Conservation (phyloP, 2,113 vertebrate species). For the Eupsittula cactorum region DNA sequence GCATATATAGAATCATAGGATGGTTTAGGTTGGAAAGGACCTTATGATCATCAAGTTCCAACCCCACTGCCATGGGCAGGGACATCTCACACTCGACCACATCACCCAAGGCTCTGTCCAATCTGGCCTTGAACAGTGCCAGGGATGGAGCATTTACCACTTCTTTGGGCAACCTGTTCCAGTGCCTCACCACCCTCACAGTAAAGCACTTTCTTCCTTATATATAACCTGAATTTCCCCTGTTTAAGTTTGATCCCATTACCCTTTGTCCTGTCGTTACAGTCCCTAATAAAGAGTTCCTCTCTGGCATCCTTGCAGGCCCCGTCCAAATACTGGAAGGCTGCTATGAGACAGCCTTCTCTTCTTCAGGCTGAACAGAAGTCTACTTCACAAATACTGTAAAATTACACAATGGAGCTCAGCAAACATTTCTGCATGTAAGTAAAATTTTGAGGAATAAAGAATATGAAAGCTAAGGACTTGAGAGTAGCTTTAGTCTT, state of each 20-base stretch:
- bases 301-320: background rate
- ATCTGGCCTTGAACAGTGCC: background rate
- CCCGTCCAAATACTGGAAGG: background rate
- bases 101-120: background rate
- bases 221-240: background rate
- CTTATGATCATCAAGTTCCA: background rate
- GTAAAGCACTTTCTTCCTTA: background rate
- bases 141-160: background rate
- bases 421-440: background rate
- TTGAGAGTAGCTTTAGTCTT: background rate
- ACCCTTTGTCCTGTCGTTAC: background rate
- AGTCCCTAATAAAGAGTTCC: background rate
- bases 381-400: background rate
- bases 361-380: background rate
- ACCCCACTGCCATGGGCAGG: background rate
- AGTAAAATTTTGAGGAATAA: background rate
- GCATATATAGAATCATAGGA: background rate
- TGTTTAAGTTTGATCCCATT: background rate
- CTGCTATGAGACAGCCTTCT: background rate
- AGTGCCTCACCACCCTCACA: background rate
- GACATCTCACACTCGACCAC: background rate
- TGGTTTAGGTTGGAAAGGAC: background rate
- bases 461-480: background rate
- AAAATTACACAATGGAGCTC: background rate
- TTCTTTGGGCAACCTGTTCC: background rate